phyloP scores from a whole-genome alignment of 2,797 vertebrate genomes.

The Harpagifer antarcticus region DNA sequence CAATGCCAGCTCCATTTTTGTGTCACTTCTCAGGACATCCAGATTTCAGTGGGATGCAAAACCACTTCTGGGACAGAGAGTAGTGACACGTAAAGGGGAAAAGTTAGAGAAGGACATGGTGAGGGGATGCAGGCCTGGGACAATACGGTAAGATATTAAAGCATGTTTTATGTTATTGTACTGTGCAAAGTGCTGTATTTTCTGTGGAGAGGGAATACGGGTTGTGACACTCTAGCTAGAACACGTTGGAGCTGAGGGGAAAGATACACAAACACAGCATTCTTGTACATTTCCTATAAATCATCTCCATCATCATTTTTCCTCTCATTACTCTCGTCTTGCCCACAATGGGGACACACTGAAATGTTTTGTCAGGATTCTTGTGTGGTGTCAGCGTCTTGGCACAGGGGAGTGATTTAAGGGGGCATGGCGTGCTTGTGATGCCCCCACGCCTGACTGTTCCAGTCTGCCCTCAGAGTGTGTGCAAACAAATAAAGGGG shows the following conservation, averaged over 20 bases:
- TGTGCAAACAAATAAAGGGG: conserved; percentile 82
- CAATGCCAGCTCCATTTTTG: conserved; percentile 61
- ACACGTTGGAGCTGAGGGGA: not conserved
- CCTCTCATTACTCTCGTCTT: conserved; percentile 20
- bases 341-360: conserved; percentile 45
- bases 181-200: not conserved
- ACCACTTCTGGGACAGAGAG: conserved; percentile 12
- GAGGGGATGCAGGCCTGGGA: conserved; percentile 23
- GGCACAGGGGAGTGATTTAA: conserved; percentile 83
- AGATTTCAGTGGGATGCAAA: conserved; percentile 50
- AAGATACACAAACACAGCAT: not conserved
- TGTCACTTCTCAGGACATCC: conserved; percentile 60
- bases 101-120: conserved; percentile 7
- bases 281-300: conserved; percentile 21
- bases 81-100: conserved; percentile 14
- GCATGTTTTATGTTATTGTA: conserved; percentile 25
- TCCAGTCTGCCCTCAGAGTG: conserved; percentile 73
- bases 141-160: conserved; percentile 53
- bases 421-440: conserved; percentile 76
- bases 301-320: conserved; percentile 8
- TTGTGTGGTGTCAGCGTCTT: conserved; percentile 81
- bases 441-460: conserved; percentile 75
- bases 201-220: not conserved
- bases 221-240: not conserved
- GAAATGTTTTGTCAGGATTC: conserved; percentile 77